Evolutionary conservation across 2,888 invertebrate species (phyloP).

Genomic region (Ernsta delagoae): DNA sequence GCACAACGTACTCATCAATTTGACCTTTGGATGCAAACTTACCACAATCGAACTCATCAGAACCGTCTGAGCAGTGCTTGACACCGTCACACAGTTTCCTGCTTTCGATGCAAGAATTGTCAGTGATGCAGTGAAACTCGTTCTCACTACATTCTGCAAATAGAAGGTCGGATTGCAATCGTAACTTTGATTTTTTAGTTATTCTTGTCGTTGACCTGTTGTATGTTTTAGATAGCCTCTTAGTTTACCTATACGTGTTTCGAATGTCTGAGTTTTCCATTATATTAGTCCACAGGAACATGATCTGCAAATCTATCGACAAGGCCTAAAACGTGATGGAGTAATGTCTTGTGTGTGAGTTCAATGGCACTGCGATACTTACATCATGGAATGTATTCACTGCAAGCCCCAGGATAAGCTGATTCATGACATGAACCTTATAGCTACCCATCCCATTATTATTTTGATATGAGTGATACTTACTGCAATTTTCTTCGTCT

Average conservation of each 20-base stretch:
- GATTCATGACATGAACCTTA: conserved; percentile 1
- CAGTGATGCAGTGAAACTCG: conserved; percentile 86
- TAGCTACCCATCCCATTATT: background rate
- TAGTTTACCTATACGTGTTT: background rate
- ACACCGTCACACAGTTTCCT: conserved; percentile 84
- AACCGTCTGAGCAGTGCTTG: conserved; percentile 83
- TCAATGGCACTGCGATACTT: background rate
- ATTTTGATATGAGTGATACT: conserved; percentile 41
- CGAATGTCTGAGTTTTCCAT: background rate
- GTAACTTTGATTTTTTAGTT: background rate
- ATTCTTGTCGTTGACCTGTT: conserved; percentile 4
- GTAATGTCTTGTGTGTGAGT: background rate
- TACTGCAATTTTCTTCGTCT: conserved; percentile 87
- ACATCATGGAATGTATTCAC: background rate
- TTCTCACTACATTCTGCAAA: conserved; percentile 62
- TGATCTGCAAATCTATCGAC: background rate
- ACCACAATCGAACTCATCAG: conserved; percentile 87
- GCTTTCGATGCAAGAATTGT: conserved; percentile 85
- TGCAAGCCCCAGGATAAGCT: conserved; percentile 14
- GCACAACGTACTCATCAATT: conserved; percentile 9
- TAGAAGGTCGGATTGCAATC: conserved; percentile 15
- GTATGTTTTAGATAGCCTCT: background rate
- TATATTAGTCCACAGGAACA: background rate
- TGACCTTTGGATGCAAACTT: conserved; percentile 41
- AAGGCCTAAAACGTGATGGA: background rate